Conservation (phyloP, 2,797 vertebrate genomes). For the Neostethus bicornis region DNA sequence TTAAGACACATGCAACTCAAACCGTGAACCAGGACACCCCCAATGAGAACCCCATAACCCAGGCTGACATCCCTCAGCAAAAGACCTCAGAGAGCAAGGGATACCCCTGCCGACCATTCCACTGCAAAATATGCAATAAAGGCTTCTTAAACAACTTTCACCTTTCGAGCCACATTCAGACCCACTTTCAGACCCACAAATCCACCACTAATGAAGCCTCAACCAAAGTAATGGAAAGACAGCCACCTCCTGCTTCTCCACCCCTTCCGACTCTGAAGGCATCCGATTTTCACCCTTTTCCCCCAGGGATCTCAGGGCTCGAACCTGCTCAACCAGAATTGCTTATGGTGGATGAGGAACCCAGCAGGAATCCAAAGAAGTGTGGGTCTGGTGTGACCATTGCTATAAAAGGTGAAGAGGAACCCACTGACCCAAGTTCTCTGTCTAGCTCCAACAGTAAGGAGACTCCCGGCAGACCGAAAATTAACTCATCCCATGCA, state of each 20-base stretch:
- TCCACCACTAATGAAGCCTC: constrained; percentile 80
- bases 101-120: constrained; percentile 98
- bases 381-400: constrained; percentile 62
- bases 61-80: constrained; percentile 77
- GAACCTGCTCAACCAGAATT: constrained; percentile 69
- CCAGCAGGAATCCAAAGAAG: constrained; percentile 68
- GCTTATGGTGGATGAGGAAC: constrained; percentile 43
- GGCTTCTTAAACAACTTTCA: constrained; percentile 99
- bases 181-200: constrained; percentile 99
- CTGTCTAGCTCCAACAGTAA: constrained; percentile 72
- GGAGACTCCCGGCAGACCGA: constrained; percentile 87
- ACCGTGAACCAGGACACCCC: constrained; percentile 74
- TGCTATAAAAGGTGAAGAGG: constrained; percentile 59
- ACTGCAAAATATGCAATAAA: constrained; percentile 98
- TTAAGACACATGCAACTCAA: constrained; percentile 92
- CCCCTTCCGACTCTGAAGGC: constrained; percentile 85
- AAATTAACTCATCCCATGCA: too few species aligned
- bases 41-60: constrained; percentile 74
- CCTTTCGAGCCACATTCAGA: constrained; percentile 99
- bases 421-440: constrained; percentile 63
- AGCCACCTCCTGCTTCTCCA: constrained; percentile 85
- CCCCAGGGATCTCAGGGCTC: too few species aligned
- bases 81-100: constrained; percentile 84
- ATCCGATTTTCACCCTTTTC: too few species aligned
- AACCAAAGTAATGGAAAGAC: constrained; percentile 81